phyloP scores from a whole-genome alignment of 2,888 invertebrate species.

The Chrysina gloriosa region DNA sequence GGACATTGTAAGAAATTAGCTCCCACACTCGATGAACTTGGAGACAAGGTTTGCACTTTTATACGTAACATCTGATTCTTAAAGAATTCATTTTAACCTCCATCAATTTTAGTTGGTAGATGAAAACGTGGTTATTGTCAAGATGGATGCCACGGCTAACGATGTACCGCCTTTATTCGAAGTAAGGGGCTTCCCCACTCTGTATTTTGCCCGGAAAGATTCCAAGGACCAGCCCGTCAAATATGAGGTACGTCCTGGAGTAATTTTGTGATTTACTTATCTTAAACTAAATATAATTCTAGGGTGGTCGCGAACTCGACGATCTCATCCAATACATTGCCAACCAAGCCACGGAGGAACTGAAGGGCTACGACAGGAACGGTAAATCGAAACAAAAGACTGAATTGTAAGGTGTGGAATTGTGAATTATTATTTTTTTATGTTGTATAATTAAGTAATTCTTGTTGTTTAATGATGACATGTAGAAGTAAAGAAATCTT shows the following conservation, averaged over 20 bases:
- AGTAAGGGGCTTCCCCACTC: constrained; percentile 97
- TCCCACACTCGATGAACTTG: constrained; percentile 94
- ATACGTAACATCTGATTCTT: constrained; percentile 2
- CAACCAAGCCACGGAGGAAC: constrained; percentile 87
- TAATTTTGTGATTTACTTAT: neutral
- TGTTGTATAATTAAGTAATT: constrained; percentile 28
- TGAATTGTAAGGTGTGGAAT: constrained; percentile 68
- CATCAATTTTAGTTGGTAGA: constrained; percentile 73
- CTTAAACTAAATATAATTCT: constrained; percentile 42
- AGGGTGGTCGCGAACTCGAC: constrained; percentile 91
- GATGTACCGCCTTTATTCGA: constrained; percentile 93
- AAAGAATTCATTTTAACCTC: constrained; percentile 30
- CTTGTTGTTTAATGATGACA: constrained; percentile 29
- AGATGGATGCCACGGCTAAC: constrained; percentile 98
- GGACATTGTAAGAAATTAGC: constrained; percentile 98
- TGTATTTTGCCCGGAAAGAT: constrained; percentile 94
- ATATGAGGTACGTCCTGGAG: constrained; percentile 88
- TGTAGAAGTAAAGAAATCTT: constrained; percentile 32
- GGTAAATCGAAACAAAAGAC: too few species aligned
- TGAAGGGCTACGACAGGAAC: constrained; percentile 87
- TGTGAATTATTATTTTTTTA: constrained; percentile 36
- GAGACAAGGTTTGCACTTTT: constrained; percentile 81
- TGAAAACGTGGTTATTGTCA: constrained; percentile 92
- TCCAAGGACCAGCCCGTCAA: constrained; percentile 80
- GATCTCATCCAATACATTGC: constrained; percentile 97